Base-by-base conservation (phyloP, 2,113 vertebrate genomes). In the Chaetodon trifascialis region DNA sequence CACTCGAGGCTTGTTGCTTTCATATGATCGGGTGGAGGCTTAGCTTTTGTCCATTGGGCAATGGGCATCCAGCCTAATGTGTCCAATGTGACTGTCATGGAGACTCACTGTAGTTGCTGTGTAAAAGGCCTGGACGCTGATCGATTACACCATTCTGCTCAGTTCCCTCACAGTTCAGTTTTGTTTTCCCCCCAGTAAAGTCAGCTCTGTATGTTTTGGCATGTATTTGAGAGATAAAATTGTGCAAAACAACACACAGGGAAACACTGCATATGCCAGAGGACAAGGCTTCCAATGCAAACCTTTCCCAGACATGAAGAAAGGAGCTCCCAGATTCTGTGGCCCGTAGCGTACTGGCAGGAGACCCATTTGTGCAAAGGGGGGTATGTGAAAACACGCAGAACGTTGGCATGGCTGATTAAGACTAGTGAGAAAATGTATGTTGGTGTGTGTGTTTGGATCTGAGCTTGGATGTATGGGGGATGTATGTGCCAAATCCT, bases 251-350 rank as follows among this genome's bases (percentile, higher is more conserved):
- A 74, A 87, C 83, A 63, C 78, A 85, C 70, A 68, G 67, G 66
- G 81, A 89, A 88, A 66, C 44, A 25, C 6, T 66, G 59, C 69
- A 30, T 65, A 86, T 65, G 82, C 84, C 84, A 88, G 71, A 76
- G 76, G 76, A 86, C 60, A 71, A 80, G 19, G 46, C 55, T 49
- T 79, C 74, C 78, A 65, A 79, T 49, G 76, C 77, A 90, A 91
- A 88, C 25, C 38, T 81, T 92, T 92, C 86, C 86, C 89, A 91
- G 86, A 79, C 74, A 68, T 38, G 65, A 83, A 73, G 38, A 63
- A 73, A 83, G 71, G 83, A 83, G 71, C 65, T 84, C 86, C 75
- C 62, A 83, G 16, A 70, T 75, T 83, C 55, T 80, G 44, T 49
- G 56, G 79, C 77, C 82, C 4, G n/a, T 76, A 73, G 80, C 51